Evolutionary conservation across 2,888 invertebrate genomes (phyloP).

Genomic region (Zonitis immaculata): DNA sequence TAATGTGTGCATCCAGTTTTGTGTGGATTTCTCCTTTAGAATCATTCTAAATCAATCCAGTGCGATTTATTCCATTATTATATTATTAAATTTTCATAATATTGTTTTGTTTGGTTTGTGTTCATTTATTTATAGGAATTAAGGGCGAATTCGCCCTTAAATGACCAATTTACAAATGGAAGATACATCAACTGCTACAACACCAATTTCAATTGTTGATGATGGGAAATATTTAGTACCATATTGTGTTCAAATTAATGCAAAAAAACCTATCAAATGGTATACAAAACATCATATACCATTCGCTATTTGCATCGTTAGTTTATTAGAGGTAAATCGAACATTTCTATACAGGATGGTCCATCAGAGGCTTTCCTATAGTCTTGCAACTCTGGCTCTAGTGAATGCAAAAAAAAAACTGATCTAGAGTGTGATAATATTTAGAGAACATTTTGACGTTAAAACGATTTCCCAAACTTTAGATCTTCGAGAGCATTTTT

Average conservation of each 20-base stretch:
- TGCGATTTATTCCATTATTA: too few relatives aligned
- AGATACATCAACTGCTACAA: slow-evolving; percentile 26
- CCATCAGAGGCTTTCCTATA: too few relatives aligned
- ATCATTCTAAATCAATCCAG: too few relatives aligned
- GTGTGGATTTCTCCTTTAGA: neutral
- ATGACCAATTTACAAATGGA: neutral
- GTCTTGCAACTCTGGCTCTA: too few relatives aligned
- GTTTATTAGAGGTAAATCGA: slow-evolving; percentile 38
- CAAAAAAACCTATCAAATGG: slow-evolving; percentile 19
- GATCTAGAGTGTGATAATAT: too few relatives aligned
- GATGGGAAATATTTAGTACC: slow-evolving; percentile 35
- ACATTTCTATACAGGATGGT: too few relatives aligned
- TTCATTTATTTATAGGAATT: neutral
- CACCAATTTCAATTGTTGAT: slow-evolving; percentile 35
- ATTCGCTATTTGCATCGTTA: slow-evolving; percentile 37
- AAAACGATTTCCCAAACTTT: too few relatives aligned
- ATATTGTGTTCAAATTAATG: slow-evolving; percentile 19
- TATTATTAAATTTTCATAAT: too few relatives aligned
- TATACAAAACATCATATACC: slow-evolving; percentile 34
- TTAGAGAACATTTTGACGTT: too few relatives aligned
- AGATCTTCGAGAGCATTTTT: too few relatives aligned
- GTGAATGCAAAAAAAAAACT: too few relatives aligned
- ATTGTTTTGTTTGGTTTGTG: neutral
- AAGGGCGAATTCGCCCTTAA: neutral
- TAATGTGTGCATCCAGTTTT: too few relatives aligned